A percentile compares a stretch with the other conserved stretches of the same genome.
phyloP scores from a whole-genome alignment of 2,888 invertebrate genomes.

The Patella pellucida region DNA sequence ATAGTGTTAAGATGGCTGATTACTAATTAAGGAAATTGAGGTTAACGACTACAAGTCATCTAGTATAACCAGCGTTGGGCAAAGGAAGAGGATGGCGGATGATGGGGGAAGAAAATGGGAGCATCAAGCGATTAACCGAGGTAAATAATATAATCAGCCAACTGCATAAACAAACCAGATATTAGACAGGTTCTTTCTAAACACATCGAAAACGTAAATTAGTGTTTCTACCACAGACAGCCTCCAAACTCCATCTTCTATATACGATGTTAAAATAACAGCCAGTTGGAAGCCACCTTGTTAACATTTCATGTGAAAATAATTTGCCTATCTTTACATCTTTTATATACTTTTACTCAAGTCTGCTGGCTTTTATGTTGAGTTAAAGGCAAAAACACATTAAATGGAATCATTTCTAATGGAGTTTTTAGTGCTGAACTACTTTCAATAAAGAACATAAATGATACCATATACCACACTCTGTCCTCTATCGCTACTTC shows the following conservation, averaged over 20 bases:
- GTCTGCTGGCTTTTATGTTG: too few species aligned
- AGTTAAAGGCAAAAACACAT: too few species aligned
- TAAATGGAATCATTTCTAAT: too few species aligned
- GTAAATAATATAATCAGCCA: slow-evolving; percentile 4
- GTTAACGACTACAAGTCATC: too few species aligned
- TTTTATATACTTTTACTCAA: too few species aligned
- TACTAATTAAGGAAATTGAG: too few species aligned
- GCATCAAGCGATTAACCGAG: not conserved
- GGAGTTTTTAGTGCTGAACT: too few species aligned
- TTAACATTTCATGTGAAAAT: slow-evolving; percentile 3
- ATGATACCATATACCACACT: too few species aligned
- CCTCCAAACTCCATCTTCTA: not conserved
- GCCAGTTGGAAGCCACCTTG: not conserved
- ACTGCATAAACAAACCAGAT: slow-evolving; percentile 10
- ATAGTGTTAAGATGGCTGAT: too few species aligned
- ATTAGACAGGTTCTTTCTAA: slow-evolving; percentile 12
- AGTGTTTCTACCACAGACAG: not conserved
- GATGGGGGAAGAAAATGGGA: not conserved
- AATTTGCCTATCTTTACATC: not conserved
- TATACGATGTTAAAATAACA: slow-evolving; percentile 2
- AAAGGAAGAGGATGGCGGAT: not conserved
- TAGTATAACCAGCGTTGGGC: not conserved
- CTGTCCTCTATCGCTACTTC: too few species aligned
- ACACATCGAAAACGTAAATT: slow-evolving; percentile 1
- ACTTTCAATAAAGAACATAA: too few species aligned